Evolutionary conservation across 2,113 vertebrate genomes (phyloP).

Genomic region (Myanophis thanlyinensis): DNA sequence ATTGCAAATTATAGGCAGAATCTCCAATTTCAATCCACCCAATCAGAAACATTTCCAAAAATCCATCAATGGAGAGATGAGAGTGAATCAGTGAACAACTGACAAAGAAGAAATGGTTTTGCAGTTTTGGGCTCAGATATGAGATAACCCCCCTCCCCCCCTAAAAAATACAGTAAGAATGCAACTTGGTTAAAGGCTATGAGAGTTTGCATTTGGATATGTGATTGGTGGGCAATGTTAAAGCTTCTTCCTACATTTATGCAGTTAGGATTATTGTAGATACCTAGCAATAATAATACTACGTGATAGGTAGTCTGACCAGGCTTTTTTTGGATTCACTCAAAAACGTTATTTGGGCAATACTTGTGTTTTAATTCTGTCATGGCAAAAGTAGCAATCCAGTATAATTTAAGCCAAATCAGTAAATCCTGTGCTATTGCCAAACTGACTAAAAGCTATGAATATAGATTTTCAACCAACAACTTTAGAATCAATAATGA

Average conservation of each 20-base stretch:
- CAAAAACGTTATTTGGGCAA: not conserved
- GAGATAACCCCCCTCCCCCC: no score
- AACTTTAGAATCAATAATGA: not conserved
- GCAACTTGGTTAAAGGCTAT: not conserved
- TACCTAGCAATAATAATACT: accelerated
- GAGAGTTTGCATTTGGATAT: not conserved
- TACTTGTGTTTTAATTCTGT: not conserved
- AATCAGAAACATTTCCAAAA: not conserved
- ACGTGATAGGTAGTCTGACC: not conserved
- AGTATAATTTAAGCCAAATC: not conserved
- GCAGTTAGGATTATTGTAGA: not conserved
- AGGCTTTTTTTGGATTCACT: not conserved
- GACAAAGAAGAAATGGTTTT: not conserved
- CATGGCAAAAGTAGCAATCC: not conserved
- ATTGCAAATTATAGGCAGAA: not conserved
- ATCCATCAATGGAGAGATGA: not conserved
- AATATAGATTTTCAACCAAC: not conserved
- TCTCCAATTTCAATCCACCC: not conserved
- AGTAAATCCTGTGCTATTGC: not conserved
- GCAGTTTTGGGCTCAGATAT: not conserved
- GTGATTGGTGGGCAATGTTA: not conserved
- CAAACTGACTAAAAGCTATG: not conserved
- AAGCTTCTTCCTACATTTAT: not conserved
- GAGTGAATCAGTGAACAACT: not conserved
- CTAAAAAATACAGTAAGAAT: not conserved